A percentile compares a stretch with the other conserved stretches of the same genome.
Evolutionary conservation across 92 coral and sea anemone species (phyloP).

Genomic region (Zoanthus sansibaricus): DNA sequence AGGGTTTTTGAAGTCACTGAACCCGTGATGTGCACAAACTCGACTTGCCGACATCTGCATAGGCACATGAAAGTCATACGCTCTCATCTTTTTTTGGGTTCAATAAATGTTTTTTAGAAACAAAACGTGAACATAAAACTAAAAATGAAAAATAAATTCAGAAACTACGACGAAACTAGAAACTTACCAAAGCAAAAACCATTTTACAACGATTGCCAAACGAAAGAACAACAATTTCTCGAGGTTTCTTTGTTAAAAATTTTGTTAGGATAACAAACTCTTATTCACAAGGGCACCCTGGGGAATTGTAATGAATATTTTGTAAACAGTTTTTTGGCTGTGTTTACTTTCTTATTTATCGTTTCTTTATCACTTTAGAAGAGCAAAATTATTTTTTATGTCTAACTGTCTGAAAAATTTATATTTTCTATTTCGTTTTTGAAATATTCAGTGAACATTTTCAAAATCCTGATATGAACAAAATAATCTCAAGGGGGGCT

Average conservation of each 20-base stretch:
- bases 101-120: not conserved
- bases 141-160: not conserved
- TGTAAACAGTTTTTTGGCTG: not conserved
- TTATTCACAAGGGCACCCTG: not conserved
- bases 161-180: not conserved
- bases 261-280: not conserved
- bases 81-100: not conserved
- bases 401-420: too few species aligned
- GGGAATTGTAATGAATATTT: not conserved
- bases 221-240: not conserved
- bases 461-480: not conserved
- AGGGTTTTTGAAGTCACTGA: not conserved
- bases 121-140: not conserved
- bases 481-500: not conserved
- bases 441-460: too few species aligned
- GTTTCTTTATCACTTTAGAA: too few species aligned
- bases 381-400: too few species aligned
- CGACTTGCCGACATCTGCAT: not conserved
- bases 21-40: not conserved
- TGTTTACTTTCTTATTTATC: not conserved
- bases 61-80: conserved; percentile 1
- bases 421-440: too few species aligned
- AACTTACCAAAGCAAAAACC: conserved; percentile 10
- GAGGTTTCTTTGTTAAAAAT: not conserved
- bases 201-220: not conserved